Conservation (phyloP, 2,888 invertebrate species). For the Ariolimax columbianus region DNA sequence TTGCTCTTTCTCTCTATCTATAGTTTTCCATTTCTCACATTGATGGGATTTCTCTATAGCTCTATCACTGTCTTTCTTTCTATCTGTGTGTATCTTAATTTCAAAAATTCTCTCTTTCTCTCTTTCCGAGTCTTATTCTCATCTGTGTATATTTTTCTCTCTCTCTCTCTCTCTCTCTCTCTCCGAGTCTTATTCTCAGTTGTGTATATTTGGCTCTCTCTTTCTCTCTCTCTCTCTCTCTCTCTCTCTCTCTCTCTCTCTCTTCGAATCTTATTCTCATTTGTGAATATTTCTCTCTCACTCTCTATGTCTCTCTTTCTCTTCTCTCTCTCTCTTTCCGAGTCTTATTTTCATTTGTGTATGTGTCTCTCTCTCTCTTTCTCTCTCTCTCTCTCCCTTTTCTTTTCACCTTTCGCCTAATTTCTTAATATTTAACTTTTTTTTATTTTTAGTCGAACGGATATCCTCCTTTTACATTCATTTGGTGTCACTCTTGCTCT, state of each 20-base stretch:
- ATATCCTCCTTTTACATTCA: too few species aligned
- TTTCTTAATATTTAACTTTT: too few species aligned
- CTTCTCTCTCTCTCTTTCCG: background rate
- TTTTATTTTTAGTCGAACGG: background rate
- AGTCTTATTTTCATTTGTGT: too few species aligned
- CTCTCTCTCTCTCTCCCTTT: background rate
- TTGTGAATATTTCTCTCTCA: background rate
- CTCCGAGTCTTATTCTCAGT: too few species aligned
- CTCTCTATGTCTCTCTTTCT: too few species aligned
- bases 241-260: background rate
- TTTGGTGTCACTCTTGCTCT: background rate
- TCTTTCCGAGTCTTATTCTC: background rate
- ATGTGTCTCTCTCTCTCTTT: background rate
- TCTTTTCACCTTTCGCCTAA: background rate
- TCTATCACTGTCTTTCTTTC: background rate
- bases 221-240: background rate
- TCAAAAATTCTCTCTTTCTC: background rate
- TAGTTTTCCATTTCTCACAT: background rate
- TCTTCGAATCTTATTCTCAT: background rate
- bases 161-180: background rate
- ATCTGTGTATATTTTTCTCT: background rate
- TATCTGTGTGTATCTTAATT: background rate
- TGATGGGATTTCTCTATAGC: background rate
- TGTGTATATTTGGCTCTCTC: background rate
- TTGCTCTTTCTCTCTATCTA: background rate